A percentile compares a stretch with the other conserved stretches of the same genome.
phyloP scores from a whole-genome alignment of 2,113 vertebrate genomes.

The Pygoscelis antarcticus region DNA sequence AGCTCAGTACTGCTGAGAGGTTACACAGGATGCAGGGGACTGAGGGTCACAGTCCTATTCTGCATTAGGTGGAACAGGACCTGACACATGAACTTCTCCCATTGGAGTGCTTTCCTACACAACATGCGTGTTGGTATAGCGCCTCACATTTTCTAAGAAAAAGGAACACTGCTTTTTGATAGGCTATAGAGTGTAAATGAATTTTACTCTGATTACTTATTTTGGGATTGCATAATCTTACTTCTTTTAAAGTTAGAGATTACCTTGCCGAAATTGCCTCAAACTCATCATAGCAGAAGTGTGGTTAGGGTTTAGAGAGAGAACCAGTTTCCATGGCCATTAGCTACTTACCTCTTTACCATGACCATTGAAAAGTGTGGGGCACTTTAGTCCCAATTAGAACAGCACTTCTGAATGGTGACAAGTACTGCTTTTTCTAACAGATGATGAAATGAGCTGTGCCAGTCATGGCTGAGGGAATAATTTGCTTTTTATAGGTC shows the following conservation, averaged over 20 bases:
- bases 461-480: background rate
- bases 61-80: background rate
- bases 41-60: background rate
- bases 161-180: background rate
- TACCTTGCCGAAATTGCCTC: background rate
- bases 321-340: background rate
- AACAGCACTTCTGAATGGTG: background rate
- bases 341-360: background rate
- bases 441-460: background rate
- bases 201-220: background rate
- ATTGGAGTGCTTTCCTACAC: background rate
- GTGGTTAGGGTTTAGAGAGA: background rate
- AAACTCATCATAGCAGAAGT: background rate
- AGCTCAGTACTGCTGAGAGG: background rate
- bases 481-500: background rate
- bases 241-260: background rate
- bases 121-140: fast-evolving
- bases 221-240: background rate
- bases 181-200: background rate
- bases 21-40: fast-evolving
- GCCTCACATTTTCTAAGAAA: background rate
- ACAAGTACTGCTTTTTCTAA: background rate
- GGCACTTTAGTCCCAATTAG: conserved; percentile 18
- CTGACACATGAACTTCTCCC: background rate
- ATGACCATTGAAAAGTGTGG: background rate